These are phyloP conservation scores for Pycnomerus fuliginosus DNA, from an alignment of 2,888 invertebrate species.

Conservation along the genomic window DNA sequence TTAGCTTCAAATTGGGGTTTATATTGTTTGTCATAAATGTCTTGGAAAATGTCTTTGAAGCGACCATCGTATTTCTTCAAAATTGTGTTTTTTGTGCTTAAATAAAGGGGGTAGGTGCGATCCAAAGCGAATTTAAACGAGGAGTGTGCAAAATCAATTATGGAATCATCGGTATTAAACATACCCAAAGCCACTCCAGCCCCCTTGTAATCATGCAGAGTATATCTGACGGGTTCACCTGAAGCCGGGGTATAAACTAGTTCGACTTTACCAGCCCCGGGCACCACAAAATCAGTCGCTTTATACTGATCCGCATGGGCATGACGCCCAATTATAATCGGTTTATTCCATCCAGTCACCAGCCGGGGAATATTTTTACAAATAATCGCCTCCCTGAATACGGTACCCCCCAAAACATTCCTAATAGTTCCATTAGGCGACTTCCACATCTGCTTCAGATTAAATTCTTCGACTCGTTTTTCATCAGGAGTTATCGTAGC, in stretches of 20 bases:
- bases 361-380: slow-evolving; percentile 94
- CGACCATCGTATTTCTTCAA: slow-evolving; percentile 94
- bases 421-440: slow-evolving; percentile 88
- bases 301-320: slow-evolving; percentile 98
- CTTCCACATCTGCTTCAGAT: slow-evolving; percentile 88
- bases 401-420: slow-evolving; percentile 81
- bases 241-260: slow-evolving; percentile 73
- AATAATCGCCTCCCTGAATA: slow-evolving; percentile 82
- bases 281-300: slow-evolving; percentile 95
- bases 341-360: slow-evolving; percentile 92
- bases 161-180: slow-evolving; percentile 96
- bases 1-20: slow-evolving; percentile 79
- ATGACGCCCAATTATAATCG: slow-evolving; percentile 98
- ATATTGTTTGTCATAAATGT: slow-evolving; percentile 88
- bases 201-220: slow-evolving; percentile 82
- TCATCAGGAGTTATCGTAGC: slow-evolving; percentile 99
- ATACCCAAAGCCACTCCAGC: slow-evolving; percentile 92
- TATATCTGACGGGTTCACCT: slow-evolving; percentile 66
- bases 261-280: slow-evolving; percentile 85
- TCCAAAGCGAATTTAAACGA: slow-evolving; percentile 89
- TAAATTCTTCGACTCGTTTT: slow-evolving; percentile 88
- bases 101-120: slow-evolving; percentile 83
- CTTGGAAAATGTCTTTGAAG: slow-evolving; percentile 97
- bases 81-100: slow-evolving; percentile 97
- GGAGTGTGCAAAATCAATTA: slow-evolving; percentile 90